Percentiles rank a stretch among this genome's conserved stretches.
Evolutionary conservation across 1,140 invertebrate species (phyloP).

Genomic region (Formica exsecta): DNA sequence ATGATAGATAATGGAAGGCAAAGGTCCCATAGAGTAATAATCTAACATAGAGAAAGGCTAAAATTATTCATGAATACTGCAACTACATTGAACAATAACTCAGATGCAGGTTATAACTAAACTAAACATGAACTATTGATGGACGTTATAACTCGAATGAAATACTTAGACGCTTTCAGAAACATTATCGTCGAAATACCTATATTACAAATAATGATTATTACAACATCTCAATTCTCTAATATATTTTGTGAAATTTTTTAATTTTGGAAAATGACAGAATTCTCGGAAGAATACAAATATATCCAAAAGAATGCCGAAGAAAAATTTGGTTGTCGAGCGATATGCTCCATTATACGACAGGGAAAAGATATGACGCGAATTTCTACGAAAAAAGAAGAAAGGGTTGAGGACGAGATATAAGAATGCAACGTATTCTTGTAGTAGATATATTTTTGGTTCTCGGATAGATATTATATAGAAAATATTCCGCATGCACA

Average conservation of each 20-base stretch:
- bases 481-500: too few relatives aligned
- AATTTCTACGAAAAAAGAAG: too few relatives aligned
- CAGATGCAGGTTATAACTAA: constrained; percentile 5
- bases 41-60: constrained; percentile 16
- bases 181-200: not conserved
- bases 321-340: constrained; percentile 7
- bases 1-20: constrained; percentile 21
- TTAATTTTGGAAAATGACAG: not conserved
- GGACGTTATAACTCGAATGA: constrained; percentile 12
- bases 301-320: not conserved
- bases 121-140: constrained; percentile 25
- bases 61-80: constrained; percentile 38
- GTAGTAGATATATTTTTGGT: too few relatives aligned
- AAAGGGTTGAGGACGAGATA: too few relatives aligned
- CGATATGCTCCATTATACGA: not conserved
- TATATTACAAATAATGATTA: not conserved
- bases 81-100: constrained; percentile 5
- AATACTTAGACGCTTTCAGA: constrained; percentile 13
- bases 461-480: too few relatives aligned
- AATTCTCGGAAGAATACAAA: not conserved
- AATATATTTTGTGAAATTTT: not conserved
- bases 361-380: not conserved
- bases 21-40: constrained; percentile 1
- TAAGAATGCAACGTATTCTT: too few relatives aligned
- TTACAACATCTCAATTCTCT: not conserved